These are phyloP conservation scores for Toxotes chatareus DNA, from an alignment of 2,113 vertebrate species.

Conservation along the genomic window DNA sequence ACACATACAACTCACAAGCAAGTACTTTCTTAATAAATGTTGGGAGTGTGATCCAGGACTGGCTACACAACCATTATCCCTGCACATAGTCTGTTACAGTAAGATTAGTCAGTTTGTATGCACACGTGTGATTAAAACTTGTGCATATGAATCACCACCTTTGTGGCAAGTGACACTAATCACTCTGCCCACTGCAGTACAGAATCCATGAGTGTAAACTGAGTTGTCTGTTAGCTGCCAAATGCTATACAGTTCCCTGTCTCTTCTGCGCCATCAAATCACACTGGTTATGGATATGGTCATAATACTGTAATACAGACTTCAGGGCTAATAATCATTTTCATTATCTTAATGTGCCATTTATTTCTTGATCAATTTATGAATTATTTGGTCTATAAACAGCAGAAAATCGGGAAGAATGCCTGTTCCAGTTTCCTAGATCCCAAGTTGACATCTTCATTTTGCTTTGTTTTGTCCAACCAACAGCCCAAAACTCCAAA, in stretches of 20 bases:
- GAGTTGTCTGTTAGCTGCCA: slow-evolving; percentile 28
- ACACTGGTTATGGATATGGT: background rate
- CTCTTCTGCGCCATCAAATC: background rate
- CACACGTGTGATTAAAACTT: slow-evolving; percentile 24
- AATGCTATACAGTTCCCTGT: slow-evolving; percentile 12
- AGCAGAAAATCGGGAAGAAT: background rate
- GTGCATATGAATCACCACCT: slow-evolving; percentile 31
- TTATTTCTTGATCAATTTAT: background rate
- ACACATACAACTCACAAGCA: background rate
- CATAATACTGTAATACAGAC: background rate
- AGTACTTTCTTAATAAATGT: background rate
- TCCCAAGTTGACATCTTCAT: background rate
- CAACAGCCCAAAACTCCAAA: background rate
- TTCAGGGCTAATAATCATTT: background rate
- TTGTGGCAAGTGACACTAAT: slow-evolving; percentile 33
- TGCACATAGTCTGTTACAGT: slow-evolving; percentile 1
- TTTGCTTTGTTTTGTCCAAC: background rate
- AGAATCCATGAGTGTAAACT: slow-evolving; percentile 20
- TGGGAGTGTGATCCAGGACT: background rate
- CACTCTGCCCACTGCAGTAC: slow-evolving; percentile 21
- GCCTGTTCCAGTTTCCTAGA: background rate
- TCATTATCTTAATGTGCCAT: background rate
- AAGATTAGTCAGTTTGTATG: slow-evolving; percentile 3
- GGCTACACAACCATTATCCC: background rate
- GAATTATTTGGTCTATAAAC: background rate